phyloP scores from a whole-genome alignment of 2,888 invertebrate species.

The Dryomyza anilis region DNA sequence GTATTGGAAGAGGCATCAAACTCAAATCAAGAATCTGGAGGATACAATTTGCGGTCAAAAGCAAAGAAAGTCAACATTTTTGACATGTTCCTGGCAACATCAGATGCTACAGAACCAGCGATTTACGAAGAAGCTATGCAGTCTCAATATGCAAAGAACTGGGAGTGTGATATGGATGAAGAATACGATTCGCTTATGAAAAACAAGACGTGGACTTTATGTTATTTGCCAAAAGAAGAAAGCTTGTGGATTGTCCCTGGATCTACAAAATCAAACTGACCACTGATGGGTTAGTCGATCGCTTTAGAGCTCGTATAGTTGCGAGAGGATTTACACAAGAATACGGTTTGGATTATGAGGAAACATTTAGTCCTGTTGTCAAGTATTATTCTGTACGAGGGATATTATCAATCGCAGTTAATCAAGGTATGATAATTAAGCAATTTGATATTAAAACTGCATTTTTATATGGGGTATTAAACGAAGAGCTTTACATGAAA shows the following conservation, averaged over 20 bases:
- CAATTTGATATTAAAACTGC: conserved; percentile 16
- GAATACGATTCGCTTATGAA: conserved; percentile 1
- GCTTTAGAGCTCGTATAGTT: conserved; percentile 28
- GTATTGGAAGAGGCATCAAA: no score
- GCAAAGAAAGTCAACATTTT: not conserved
- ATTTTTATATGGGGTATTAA: conserved; percentile 25
- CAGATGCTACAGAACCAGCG: conserved; percentile 15
- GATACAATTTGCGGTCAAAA: no score
- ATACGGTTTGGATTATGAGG: conserved; percentile 31
- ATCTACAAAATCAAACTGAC: not conserved
- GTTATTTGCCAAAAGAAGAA: not conserved
- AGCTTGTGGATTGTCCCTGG: conserved; percentile 4
- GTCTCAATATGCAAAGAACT: not conserved
- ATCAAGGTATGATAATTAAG: conserved; percentile 2
- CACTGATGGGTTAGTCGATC: not conserved
- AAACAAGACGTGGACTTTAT: conserved; percentile 9
- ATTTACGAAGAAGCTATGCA: conserved; percentile 21
- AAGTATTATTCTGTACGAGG: conserved; percentile 24
- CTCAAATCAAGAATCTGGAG: no score
- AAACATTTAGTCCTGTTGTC: conserved; percentile 32
- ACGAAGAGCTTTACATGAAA: conserved; percentile 26
- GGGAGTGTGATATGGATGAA: conserved; percentile 14
- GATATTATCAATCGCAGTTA: conserved; percentile 24
- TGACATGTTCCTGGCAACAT: not conserved
- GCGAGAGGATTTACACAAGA: conserved; percentile 31